A percentile compares a stretch with the other conserved stretches of the same genome.
These are phyloP conservation scores for Nesometra sesokonis DNA, from an alignment of 35 echinoderm and acorn worm genomes.

Conservation along the genomic window DNA sequence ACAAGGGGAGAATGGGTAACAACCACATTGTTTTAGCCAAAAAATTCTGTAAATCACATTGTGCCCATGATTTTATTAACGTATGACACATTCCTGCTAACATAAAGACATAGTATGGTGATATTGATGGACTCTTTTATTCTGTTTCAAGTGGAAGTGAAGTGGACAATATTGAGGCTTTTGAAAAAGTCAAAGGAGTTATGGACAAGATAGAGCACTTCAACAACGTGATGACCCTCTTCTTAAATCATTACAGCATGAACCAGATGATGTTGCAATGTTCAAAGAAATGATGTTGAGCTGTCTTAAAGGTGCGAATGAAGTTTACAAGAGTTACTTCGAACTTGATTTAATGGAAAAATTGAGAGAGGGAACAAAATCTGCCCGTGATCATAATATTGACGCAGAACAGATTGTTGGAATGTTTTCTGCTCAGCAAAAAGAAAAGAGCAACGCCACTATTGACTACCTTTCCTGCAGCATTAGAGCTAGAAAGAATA, in stretches of 20 bases:
- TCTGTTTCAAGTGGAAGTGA: too few relatives aligned
- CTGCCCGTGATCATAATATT: neutral
- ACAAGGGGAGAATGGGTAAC: too few relatives aligned
- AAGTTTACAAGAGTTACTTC: slow-evolving; percentile 15
- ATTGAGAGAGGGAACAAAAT: neutral
- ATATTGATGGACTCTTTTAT: too few relatives aligned
- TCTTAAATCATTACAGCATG: neutral
- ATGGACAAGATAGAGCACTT: too few relatives aligned
- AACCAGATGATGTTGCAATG: neutral
- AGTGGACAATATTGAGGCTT: too few relatives aligned
- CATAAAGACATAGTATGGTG: too few relatives aligned
- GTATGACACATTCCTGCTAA: too few relatives aligned
- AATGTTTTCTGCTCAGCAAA: slow-evolving; percentile 28
- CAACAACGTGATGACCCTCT: neutral
- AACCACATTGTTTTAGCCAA: too few relatives aligned
- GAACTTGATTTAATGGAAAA: neutral
- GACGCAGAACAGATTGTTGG: slow-evolving; percentile 32
- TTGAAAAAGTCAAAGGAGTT: too few relatives aligned
- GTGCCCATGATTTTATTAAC: too few relatives aligned
- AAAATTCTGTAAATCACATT: too few relatives aligned
- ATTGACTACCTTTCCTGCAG: slow-evolving; percentile 11
- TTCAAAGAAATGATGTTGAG: neutral
- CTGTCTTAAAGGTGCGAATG: neutral
- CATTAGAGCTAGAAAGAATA: slow-evolving; percentile 27
- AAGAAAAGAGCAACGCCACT: slow-evolving; percentile 3